These are phyloP conservation scores for Craseonycteris thonglongyai DNA, from an alignment of 2,113 vertebrate species.

Conservation along the genomic window DNA sequence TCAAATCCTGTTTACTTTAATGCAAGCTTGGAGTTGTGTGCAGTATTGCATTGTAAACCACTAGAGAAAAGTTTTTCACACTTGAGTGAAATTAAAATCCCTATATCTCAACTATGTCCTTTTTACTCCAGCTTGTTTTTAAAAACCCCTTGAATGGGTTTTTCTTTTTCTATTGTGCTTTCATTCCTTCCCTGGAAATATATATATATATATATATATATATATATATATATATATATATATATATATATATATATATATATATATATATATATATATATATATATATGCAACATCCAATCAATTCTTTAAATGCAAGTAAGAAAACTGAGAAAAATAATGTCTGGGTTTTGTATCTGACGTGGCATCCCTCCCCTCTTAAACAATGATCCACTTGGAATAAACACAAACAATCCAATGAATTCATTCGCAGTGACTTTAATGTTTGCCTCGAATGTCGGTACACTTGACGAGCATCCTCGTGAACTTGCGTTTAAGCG, in stretches of 20 bases:
- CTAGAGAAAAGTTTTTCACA: background rate
- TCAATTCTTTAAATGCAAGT: background rate
- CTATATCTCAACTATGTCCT: background rate
- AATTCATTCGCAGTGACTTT: conserved; percentile 10
- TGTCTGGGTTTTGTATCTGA: background rate
- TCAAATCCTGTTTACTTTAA: background rate
- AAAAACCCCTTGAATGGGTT: background rate
- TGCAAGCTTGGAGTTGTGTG: background rate
- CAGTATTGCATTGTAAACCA: background rate
- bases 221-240: too few relatives aligned
- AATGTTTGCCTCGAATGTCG: background rate
- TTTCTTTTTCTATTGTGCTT: background rate
- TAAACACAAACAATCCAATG: background rate
- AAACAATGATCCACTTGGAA: conserved; percentile 20
- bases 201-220: too few relatives aligned
- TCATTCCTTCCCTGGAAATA: background rate
- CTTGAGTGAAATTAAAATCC: conserved; percentile 22
- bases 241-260: too few relatives aligned
- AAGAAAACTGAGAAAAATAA: background rate
- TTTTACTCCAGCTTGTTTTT: background rate
- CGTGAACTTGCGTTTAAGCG: background rate
- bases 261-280: too few relatives aligned
- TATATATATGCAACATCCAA: too few relatives aligned
- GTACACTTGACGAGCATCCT: background rate
- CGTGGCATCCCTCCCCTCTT: background rate